These are phyloP conservation scores for Lasiurus cinereus DNA, from an alignment of 2,113 vertebrate species.

Conservation along the genomic window DNA sequence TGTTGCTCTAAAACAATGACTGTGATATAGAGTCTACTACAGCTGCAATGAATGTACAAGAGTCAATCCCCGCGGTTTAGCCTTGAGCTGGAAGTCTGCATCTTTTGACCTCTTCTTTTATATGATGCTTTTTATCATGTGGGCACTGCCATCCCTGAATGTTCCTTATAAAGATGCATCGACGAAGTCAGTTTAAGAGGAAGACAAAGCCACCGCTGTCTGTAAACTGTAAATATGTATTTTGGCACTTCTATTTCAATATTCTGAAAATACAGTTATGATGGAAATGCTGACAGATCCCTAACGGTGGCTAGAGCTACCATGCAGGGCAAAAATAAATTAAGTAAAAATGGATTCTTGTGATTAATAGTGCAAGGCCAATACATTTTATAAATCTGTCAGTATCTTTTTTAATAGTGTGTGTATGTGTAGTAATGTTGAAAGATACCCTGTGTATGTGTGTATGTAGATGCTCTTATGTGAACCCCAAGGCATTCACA, in stretches of 20 bases:
- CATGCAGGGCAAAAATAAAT: constrained; percentile 78
- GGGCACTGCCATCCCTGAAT: constrained; percentile 65
- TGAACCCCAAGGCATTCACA: constrained; percentile 63
- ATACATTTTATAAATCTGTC: constrained; percentile 77
- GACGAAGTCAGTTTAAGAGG: constrained; percentile 65
- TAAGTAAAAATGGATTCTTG: constrained; percentile 63
- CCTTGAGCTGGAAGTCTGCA: constrained; percentile 46
- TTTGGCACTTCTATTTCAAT: constrained; percentile 71
- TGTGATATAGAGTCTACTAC: not conserved
- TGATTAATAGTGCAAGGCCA: constrained; percentile 76
- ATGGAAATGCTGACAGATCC: constrained; percentile 77
- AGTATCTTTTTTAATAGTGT: constrained; percentile 79
- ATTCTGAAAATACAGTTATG: constrained; percentile 52
- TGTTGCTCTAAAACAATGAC: constrained; percentile 61
- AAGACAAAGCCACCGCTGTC: constrained; percentile 76
- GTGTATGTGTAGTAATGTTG: constrained; percentile 76
- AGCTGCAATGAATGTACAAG: not conserved
- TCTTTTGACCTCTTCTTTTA: constrained; percentile 67
- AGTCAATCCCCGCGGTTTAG: not conserved
- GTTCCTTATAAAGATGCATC: constrained; percentile 65
- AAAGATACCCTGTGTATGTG: constrained; percentile 75
- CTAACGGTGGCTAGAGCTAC: constrained; percentile 54
- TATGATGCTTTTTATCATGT: constrained; percentile 56
- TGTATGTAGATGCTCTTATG: constrained; percentile 69
- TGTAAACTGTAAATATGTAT: constrained; percentile 81